A percentile compares a stretch with the other conserved stretches of the same genome.
phyloP scores from a whole-genome alignment of 1,140 invertebrate species.

The Drosophila sulfurigaster region DNA sequence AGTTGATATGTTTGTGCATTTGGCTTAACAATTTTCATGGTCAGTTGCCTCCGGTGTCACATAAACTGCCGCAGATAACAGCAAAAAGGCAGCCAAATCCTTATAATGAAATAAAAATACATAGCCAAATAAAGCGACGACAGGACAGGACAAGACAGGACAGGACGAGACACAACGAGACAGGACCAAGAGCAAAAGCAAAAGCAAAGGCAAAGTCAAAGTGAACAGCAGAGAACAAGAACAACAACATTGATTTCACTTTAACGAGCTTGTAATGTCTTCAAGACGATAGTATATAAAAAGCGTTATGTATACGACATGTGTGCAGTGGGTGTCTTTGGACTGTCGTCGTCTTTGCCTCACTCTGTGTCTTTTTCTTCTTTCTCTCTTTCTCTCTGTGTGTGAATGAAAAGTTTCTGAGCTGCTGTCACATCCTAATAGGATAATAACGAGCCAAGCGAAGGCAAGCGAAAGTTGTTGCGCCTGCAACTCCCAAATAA shows the following conservation, averaged over 20 bases:
- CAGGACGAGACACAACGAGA: conserved; percentile 10
- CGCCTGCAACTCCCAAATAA: conserved; percentile 71
- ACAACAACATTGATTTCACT: conserved; percentile 80
- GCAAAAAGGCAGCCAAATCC: conserved; percentile 78
- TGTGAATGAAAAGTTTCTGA: conserved; percentile 74
- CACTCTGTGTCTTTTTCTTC: conserved; percentile 4
- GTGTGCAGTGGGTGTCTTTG: conserved; percentile 48
- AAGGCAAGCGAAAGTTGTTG: conserved; percentile 75
- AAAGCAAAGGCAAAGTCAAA: conserved; percentile 17
- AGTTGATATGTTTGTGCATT: conserved; percentile 55
- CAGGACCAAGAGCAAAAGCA: background rate
- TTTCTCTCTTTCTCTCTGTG: conserved; percentile 20
- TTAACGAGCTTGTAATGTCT: conserved; percentile 82
- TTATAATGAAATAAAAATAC: conserved; percentile 81
- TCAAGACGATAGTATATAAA: conserved; percentile 77
- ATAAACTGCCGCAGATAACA: conserved; percentile 78
- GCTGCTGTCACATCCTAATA: conserved; percentile 80
- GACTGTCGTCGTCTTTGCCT: background rate
- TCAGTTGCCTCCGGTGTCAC: conserved; percentile 65
- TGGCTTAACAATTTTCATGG: conserved; percentile 72
- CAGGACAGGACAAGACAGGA: conserved; percentile 11
- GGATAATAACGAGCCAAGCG: conserved; percentile 77
- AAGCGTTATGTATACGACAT: conserved; percentile 78
- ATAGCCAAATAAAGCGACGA: conserved; percentile 70
- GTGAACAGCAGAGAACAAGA: conserved; percentile 44